phyloP scores from a whole-genome alignment of 2,888 invertebrate species.

The Drosophila diplacantha region DNA sequence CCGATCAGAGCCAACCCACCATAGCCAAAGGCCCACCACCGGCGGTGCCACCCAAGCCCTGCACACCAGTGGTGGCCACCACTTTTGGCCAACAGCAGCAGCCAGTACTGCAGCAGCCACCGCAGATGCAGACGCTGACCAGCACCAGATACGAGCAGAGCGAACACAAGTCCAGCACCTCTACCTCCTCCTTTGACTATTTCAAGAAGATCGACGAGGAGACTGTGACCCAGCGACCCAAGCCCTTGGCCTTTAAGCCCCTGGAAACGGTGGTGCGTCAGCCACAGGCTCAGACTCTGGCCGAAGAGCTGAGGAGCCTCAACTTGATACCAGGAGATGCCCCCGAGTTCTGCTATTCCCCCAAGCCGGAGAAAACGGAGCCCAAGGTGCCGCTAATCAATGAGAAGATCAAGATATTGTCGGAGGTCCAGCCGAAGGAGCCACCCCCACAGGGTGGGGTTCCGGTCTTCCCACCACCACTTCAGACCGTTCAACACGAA shows the following conservation, averaged over 20 bases:
- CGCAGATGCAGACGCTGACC: constrained; percentile 47
- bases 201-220: constrained; percentile 81
- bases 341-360: constrained; percentile 83
- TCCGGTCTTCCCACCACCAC: constrained; percentile 77
- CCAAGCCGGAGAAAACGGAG: constrained; percentile 78
- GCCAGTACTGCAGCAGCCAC: constrained; percentile 18
- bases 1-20: constrained; percentile 50
- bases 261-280: constrained; percentile 54
- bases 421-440: constrained; percentile 80
- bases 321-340: constrained; percentile 84
- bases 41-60: constrained; percentile 73
- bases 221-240: constrained; percentile 51
- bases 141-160: constrained; percentile 76
- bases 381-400: constrained; percentile 79
- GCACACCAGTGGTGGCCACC: constrained; percentile 52
- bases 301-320: constrained; percentile 77
- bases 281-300: constrained; percentile 56
- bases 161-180: constrained; percentile 79
- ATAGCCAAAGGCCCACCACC: constrained; percentile 69
- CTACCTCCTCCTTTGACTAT: constrained; percentile 83
- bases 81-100: constrained; percentile 53
- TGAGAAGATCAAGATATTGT: constrained; percentile 81
- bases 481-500: constrained; percentile 67
- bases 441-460: constrained; percentile 81
- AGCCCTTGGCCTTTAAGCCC: constrained; percentile 49